Conservation (phyloP, 2,888 invertebrate species). For the Cheiracanthium punctorium region DNA sequence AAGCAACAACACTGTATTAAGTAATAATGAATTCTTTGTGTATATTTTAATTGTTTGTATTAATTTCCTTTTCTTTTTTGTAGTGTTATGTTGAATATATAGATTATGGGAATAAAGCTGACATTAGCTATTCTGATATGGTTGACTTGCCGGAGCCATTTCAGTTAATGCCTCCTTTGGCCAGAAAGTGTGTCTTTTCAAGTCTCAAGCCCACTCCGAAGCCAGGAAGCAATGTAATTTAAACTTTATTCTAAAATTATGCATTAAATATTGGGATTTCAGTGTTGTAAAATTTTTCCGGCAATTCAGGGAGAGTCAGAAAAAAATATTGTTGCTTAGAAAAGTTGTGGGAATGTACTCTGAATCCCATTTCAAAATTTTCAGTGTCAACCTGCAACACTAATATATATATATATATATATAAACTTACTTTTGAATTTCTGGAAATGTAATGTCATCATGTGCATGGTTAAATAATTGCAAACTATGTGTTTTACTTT, state of each 20-base stretch:
- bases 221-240: not conserved
- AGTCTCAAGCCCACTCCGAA: constrained; percentile 23
- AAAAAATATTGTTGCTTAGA: not conserved
- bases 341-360: too few species aligned
- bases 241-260: not conserved
- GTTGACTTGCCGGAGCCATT: constrained; percentile 41
- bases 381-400: not conserved
- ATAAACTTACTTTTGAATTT: too few species aligned
- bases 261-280: not conserved
- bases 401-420: too few species aligned
- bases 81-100: constrained; percentile 48
- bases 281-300: not conserved
- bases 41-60: not conserved
- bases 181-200: constrained; percentile 37
- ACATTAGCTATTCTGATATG: constrained; percentile 32
- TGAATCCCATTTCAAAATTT: too few species aligned
- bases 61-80: not conserved
- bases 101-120: constrained; percentile 53
- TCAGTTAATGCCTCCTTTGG: constrained; percentile 36
- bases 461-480: too few species aligned
- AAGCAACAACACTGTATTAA: too few species aligned
- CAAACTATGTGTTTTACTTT: too few species aligned
- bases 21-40: too few species aligned
- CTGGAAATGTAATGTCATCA: too few species aligned
- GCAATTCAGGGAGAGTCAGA: not conserved